These are phyloP conservation scores for Aradus depressus DNA, from an alignment of 2,888 invertebrate genomes.

Conservation along the genomic window DNA sequence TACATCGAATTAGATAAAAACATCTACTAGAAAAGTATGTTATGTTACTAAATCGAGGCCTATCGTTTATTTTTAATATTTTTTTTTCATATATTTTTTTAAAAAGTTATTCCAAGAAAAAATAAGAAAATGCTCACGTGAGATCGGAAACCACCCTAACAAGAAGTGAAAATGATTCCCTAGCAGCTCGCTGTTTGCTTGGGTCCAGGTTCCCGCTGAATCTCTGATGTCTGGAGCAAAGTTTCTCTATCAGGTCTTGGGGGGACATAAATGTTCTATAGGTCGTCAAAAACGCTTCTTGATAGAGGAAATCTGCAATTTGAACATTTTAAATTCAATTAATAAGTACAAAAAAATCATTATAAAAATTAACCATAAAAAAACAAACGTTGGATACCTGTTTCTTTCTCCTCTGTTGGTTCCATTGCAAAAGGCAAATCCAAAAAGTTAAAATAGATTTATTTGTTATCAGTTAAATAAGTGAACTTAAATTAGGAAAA, in stretches of 20 bases:
- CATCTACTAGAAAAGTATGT: too few species aligned
- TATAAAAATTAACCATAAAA: constrained; percentile 23
- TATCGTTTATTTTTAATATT: too few species aligned
- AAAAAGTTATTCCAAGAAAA: too few species aligned
- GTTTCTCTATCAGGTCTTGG: constrained; percentile 69
- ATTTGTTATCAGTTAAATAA: constrained; percentile 20
- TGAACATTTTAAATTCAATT: constrained; percentile 8
- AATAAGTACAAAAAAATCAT: not conserved
- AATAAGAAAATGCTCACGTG: constrained; percentile 56
- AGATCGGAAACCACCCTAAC: constrained; percentile 92
- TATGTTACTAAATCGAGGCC: too few species aligned
- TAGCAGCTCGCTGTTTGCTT: constrained; percentile 61
- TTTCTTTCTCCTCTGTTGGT: constrained; percentile 40
- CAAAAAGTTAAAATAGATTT: constrained; percentile 30
- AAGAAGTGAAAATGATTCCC: constrained; percentile 82
- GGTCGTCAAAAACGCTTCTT: constrained; percentile 96
- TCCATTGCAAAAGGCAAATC: constrained; percentile 5
- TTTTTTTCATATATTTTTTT: too few species aligned
- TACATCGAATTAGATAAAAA: too few species aligned
- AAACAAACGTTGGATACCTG: constrained; percentile 37
- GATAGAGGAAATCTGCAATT: constrained; percentile 75
- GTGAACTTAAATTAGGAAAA: constrained; percentile 3
- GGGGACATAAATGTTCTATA: constrained; percentile 93
- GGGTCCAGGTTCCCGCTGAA: constrained; percentile 58
- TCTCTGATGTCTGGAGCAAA: constrained; percentile 66